These are phyloP conservation scores for Lota lota DNA, from an alignment of 2,113 vertebrate genomes.

Conservation along the genomic window DNA sequence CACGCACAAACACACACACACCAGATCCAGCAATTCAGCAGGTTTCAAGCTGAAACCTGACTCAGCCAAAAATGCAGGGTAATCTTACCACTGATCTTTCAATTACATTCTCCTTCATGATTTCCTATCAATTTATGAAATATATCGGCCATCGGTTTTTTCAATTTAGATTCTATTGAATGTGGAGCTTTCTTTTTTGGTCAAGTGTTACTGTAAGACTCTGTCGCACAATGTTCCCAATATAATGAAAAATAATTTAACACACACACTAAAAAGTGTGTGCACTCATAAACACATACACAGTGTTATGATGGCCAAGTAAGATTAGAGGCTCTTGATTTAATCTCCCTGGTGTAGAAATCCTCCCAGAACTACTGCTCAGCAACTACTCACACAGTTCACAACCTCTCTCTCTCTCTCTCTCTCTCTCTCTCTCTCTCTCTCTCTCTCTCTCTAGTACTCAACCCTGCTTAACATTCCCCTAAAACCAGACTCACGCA, in stretches of 20 bases:
- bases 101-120: no score
- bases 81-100: no score
- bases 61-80: no score
- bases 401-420: conserved; percentile 20
- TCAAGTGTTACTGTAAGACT: no score
- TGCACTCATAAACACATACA: not conserved
- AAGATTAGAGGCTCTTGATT: conserved; percentile 29
- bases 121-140: no score
- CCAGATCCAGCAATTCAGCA: no score
- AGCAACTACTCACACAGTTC: conserved; percentile 3
- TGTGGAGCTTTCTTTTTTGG: no score
- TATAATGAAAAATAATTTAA: not conserved
- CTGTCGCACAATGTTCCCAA: no score
- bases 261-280: not conserved
- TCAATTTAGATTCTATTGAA: no score
- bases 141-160: no score
- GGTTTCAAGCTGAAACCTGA: no score
- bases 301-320: conserved; percentile 18
- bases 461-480: not conserved
- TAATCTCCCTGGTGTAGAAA: conserved; percentile 10
- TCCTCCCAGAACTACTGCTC: conserved; percentile 10
- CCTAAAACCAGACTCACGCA: conserved; percentile 36
- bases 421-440: conserved; percentile 20
- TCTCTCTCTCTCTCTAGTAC: conserved; percentile 17
- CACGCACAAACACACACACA: not conserved